Conservation (phyloP, 2,888 invertebrate genomes). For the Caradrina clavipalpis region DNA sequence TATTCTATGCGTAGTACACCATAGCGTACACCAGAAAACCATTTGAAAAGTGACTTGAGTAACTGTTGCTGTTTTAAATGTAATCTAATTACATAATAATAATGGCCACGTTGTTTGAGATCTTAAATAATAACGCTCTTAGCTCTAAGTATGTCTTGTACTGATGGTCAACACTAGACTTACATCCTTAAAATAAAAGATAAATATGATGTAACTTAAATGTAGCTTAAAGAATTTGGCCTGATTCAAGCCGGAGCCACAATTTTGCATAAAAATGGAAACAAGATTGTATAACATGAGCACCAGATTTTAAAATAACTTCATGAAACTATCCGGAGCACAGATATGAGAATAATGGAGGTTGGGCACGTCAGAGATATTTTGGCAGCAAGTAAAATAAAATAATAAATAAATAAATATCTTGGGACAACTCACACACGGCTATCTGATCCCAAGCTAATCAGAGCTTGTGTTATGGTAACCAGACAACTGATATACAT, state of each 20-base stretch:
- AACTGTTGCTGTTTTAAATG: too few relatives aligned
- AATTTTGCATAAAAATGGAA: constrained; percentile 22
- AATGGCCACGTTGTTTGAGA: too few relatives aligned
- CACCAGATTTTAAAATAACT: constrained; percentile 22
- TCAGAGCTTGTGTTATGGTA: too few relatives aligned
- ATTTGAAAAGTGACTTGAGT: constrained; percentile 5
- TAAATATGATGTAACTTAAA: neutral
- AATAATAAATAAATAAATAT: too few relatives aligned
- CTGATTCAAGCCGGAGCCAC: neutral
- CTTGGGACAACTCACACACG: too few relatives aligned
- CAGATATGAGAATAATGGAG: constrained; percentile 24
- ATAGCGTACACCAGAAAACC: neutral
- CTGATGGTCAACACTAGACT: too few relatives aligned
- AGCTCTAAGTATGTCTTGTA: too few relatives aligned
- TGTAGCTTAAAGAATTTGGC: constrained; percentile 7
- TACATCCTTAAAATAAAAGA: neutral
- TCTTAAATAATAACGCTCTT: too few relatives aligned
- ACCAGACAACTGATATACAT: too few relatives aligned
- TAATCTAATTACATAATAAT: too few relatives aligned
- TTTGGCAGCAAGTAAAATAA: constrained; percentile 6
- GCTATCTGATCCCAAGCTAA: too few relatives aligned
- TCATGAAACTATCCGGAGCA: constrained; percentile 10
- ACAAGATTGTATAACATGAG: constrained; percentile 13
- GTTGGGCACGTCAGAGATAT: constrained; percentile 10
- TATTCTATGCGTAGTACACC: neutral